Percentiles rank a stretch among this genome's conserved stretches.
These are phyloP conservation scores for Chrysolina oricalcia DNA, from an alignment of 2,888 invertebrate genomes.

Conservation along the genomic window DNA sequence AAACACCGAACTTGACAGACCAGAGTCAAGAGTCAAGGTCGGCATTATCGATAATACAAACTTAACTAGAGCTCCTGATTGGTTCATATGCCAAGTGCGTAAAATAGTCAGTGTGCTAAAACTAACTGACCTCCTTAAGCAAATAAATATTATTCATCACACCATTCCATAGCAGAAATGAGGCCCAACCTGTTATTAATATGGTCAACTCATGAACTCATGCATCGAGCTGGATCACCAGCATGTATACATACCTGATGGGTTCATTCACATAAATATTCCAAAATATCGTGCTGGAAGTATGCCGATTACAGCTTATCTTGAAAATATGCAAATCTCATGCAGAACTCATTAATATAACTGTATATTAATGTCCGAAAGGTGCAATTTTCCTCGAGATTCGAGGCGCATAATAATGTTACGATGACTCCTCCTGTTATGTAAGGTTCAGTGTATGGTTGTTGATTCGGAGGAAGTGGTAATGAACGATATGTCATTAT, in stretches of 20 bases:
- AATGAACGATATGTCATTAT: conserved; percentile 10
- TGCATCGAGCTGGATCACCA: background rate
- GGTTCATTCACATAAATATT: conserved; percentile 5
- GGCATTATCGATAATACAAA: no score
- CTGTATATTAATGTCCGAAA: conserved; percentile 16
- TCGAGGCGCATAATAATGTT: conserved; percentile 6
- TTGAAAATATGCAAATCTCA: conserved; percentile 10
- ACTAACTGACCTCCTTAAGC: background rate
- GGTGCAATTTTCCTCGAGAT: conserved; percentile 13
- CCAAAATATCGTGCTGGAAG: background rate
- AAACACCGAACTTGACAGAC: no score
- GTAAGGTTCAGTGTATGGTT: conserved; percentile 1
- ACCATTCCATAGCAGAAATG: background rate
- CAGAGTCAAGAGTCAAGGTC: no score
- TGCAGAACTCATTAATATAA: conserved; percentile 13
- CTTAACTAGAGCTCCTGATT: no score
- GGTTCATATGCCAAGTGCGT: no score
- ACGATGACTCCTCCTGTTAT: background rate
- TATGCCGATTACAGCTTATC: conserved; percentile 1
- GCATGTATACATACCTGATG: background rate
- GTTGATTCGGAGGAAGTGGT: conserved; percentile 12
- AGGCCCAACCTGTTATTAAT: background rate
- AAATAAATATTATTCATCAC: background rate
- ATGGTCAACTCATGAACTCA: background rate
- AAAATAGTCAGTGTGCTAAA: background rate